Base-by-base conservation (phyloP, 1,140 invertebrate species). In the Luehdorfia chinensis region DNA sequence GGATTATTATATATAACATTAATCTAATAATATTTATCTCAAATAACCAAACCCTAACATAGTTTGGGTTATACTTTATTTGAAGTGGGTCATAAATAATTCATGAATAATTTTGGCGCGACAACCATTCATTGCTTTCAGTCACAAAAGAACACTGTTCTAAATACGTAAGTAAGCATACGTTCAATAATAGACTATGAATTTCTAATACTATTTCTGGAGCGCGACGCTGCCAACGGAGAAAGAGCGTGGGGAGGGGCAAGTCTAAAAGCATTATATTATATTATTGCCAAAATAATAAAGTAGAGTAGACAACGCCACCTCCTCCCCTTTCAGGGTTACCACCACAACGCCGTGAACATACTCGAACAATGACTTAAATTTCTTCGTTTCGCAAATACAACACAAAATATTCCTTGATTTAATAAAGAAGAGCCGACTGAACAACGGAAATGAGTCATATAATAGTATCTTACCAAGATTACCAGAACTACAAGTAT, bases 221-320 rank as follows among this genome's bases (percentile, higher is more conserved):
- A 53, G 50, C 56, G 56, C 50, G 53, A 51, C 63, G 66, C 43
- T 71, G 72, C 66, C 69, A 73, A 71, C 55, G 49, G 33, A 47
- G 48, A 34, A 13, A 7, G 46, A 31, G 57, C 27, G 51, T 46
- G 63, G 47, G 55, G 54, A 45, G 47, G 44, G 46, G 59, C 56
- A 43, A 54, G 65, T 75, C 66, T 79, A 53, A 69, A 68, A 73
- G 63, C 63, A 75, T 71, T 62, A 72, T 72, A 59, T 66, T 41
- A 59, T 68, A 78, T 70, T 76, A 84, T 84, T 80, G 73, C 76
- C 71, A 80, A 84, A 83, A 80, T 78, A 75, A 75, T 77, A 78
- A 66, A 59, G 59, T 47, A 36, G 63, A 72, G 47, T 59, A 76
- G 66, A 72, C 63, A 75, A 67, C 54, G 49, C 47, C 50, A 39